Evolutionary conservation across 1,140 invertebrate genomes (phyloP).

Genomic region (Pararge aegeria): DNA sequence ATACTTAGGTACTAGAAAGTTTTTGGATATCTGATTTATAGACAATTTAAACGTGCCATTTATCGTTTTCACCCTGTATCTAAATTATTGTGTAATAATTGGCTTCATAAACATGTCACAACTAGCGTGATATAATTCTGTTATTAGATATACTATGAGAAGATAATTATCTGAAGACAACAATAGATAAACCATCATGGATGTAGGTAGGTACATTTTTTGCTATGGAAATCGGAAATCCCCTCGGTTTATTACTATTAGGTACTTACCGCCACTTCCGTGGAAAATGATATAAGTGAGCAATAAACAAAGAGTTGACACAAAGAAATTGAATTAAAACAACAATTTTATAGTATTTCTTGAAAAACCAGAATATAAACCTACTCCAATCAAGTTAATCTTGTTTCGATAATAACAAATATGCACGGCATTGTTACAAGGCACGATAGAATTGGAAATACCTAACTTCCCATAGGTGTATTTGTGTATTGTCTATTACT

Average conservation of each 20-base stretch:
- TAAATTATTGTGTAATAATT: background rate
- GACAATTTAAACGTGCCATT: too few species aligned
- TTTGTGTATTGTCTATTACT: conserved; percentile 4
- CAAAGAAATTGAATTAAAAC: conserved; percentile 52
- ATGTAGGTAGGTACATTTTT: conserved; percentile 28
- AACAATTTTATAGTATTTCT: conserved; percentile 51
- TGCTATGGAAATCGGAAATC: conserved; percentile 69
- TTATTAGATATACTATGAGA: conserved; percentile 46
- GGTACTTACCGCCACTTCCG: conserved; percentile 42
- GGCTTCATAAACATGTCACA: background rate
- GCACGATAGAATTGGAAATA: conserved; percentile 39
- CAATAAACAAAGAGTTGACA: conserved; percentile 36
- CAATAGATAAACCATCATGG: conserved; percentile 38
- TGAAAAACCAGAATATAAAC: conserved; percentile 61
- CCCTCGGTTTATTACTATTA: conserved; percentile 48
- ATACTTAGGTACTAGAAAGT: too few species aligned
- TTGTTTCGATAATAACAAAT: conserved; percentile 58
- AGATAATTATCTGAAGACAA: conserved; percentile 52
- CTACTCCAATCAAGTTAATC: conserved; percentile 55
- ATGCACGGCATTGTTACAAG: conserved; percentile 38
- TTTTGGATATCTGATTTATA: too few species aligned
- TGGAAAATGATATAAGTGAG: conserved; percentile 42
- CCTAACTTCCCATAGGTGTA: conserved; percentile 22
- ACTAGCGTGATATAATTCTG: conserved; percentile 33
- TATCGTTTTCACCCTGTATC: too few species aligned